phyloP scores from a whole-genome alignment of 2,113 vertebrate genomes.

The Brachypodius melanocephalos region DNA sequence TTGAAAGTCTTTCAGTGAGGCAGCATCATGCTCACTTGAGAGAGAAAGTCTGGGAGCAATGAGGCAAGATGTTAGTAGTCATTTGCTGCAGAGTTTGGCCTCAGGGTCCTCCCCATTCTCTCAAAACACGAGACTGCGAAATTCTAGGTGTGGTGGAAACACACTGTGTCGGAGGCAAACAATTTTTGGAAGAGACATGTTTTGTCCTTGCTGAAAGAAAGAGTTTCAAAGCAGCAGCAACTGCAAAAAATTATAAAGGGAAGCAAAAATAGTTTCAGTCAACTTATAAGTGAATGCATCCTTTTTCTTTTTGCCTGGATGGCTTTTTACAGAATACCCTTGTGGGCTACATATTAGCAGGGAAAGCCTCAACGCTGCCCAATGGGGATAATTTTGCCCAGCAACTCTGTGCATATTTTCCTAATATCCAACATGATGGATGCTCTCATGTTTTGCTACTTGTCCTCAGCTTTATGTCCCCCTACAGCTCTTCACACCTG shows the following conservation, averaged over 20 bases:
- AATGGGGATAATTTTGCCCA: not conserved
- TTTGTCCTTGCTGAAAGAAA: not conserved
- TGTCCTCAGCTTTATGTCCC: not conserved
- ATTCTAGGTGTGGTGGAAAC: not conserved
- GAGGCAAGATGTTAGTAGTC: accelerated
- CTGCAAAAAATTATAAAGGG: not conserved
- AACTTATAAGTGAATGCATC: not conserved
- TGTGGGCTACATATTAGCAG: not conserved
- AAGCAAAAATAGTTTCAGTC: not conserved
- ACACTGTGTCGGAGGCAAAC: not conserved
- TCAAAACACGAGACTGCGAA: not conserved
- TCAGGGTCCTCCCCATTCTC: not conserved
- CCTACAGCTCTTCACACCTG: not conserved
- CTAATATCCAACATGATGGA: not conserved
- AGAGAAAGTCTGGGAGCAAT: not conserved
- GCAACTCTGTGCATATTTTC: not conserved
- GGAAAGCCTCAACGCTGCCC: not conserved
- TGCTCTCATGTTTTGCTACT: not conserved
- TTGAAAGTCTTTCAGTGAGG: not conserved
- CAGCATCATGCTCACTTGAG: not conserved
- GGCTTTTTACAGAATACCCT: not conserved
- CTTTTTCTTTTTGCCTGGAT: not conserved
- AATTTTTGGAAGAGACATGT: accelerated
- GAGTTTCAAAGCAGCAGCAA: not conserved
- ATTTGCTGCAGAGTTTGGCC: not conserved